Conservation (phyloP, 2,888 invertebrate species). For the Rosalia funebris region DNA sequence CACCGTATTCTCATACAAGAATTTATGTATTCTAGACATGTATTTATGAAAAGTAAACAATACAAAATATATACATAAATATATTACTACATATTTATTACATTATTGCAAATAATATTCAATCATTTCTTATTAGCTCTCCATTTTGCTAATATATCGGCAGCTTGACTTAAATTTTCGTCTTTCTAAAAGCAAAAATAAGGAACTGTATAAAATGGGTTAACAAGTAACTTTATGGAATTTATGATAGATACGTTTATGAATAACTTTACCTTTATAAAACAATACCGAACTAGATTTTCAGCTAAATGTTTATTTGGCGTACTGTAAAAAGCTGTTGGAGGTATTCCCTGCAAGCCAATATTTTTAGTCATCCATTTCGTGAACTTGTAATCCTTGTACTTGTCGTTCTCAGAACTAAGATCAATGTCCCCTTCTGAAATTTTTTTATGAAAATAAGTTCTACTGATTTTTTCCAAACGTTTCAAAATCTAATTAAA, state of each 20-base stretch:
- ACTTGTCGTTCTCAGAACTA: constrained; percentile 74
- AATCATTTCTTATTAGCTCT: constrained; percentile 47
- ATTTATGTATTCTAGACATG: too few species aligned
- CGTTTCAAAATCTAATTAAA: not conserved
- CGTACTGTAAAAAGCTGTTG: constrained; percentile 90
- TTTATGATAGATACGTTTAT: too few species aligned
- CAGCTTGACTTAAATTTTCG: constrained; percentile 75
- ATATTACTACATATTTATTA: not conserved
- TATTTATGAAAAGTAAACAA: too few species aligned
- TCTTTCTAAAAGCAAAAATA: constrained; percentile 72
- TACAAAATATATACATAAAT: not conserved
- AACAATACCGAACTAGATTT: constrained; percentile 91
- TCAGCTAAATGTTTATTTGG: constrained; percentile 84
- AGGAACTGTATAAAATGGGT: not conserved
- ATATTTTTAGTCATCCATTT: constrained; percentile 95
- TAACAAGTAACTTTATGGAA: too few species aligned
- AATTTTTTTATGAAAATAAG: too few species aligned
- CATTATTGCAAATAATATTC: not conserved
- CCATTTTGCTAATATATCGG: constrained; percentile 73
- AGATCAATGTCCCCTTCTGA: constrained; percentile 75
- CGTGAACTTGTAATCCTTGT: constrained; percentile 91
- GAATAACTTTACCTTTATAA: constrained; percentile 94
- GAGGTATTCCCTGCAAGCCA: constrained; percentile 93
- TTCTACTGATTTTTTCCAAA: constrained; percentile 1
- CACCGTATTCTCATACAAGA: too few species aligned